phyloP scores from a whole-genome alignment of 1,140 invertebrate genomes.

The Kradibia gibbosae region DNA sequence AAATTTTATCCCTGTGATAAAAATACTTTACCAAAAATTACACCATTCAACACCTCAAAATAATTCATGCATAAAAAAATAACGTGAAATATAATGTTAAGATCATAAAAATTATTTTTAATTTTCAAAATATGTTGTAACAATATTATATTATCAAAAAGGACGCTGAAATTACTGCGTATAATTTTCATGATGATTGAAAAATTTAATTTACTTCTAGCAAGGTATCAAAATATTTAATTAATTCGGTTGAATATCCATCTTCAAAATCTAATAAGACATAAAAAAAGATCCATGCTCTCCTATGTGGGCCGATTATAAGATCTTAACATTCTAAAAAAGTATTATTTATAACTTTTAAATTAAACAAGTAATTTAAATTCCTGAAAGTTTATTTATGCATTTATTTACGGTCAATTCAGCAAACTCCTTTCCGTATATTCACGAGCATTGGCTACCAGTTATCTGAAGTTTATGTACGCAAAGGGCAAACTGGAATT shows the following conservation, averaged over 20 bases:
- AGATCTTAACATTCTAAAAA: not conserved
- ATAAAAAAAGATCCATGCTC: not conserved
- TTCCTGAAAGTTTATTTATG: not conserved
- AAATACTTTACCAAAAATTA: not conserved
- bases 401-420: constrained; percentile 5
- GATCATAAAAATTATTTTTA: not conserved
- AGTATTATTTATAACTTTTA: not conserved
- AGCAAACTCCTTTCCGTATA: not conserved
- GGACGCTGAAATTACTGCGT: not conserved
- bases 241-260: not conserved
- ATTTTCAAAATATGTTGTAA: not conserved
- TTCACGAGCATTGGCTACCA: not conserved
- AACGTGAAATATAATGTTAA: not conserved
- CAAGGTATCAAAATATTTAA: not conserved
- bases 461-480: not conserved
- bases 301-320: not conserved
- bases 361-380: not conserved
- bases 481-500: constrained; percentile 6
- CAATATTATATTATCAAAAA: not conserved
- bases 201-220: not conserved
- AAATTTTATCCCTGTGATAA: not conserved
- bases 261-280: not conserved
- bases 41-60: not conserved
- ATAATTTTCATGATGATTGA: not conserved
- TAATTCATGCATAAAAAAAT: not conserved